Evolutionary conservation across 1,140 invertebrate species (phyloP).

Genomic region (Ridgeia piscesae): DNA sequence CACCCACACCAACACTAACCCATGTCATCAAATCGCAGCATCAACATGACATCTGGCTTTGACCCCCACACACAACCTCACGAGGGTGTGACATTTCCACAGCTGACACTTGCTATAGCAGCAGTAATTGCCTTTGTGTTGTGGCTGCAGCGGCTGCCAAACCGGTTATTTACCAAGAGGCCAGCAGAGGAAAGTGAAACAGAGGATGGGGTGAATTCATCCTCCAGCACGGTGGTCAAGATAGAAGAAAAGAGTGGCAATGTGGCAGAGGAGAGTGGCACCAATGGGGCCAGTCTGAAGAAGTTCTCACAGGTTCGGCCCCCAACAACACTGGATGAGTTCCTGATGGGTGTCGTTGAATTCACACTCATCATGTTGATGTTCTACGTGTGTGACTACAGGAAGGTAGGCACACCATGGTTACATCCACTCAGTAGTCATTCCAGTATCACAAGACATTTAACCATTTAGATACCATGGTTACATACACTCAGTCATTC

Average conservation of each 20-base stretch:
- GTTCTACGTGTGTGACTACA: constrained; percentile 41
- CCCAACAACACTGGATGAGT: constrained; percentile 31
- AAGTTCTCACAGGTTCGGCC: constrained; percentile 16
- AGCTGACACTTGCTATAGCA: constrained; percentile 24
- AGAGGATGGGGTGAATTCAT: not conserved
- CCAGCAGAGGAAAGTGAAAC: not conserved
- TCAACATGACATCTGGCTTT: not conserved
- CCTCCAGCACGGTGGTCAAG: not conserved
- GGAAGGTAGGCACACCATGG: constrained; percentile 34
- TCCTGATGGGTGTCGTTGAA: constrained; percentile 29
- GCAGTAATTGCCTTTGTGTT: constrained; percentile 23
- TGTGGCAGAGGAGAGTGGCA: not conserved
- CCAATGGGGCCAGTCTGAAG: not conserved
- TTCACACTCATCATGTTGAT: constrained; percentile 38
- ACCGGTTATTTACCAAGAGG: not conserved
- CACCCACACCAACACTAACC: not conserved
- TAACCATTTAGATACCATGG: not conserved
- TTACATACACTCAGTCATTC: not conserved
- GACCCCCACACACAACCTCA: constrained; percentile 36
- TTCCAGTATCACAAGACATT: not conserved
- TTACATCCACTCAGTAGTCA: not conserved
- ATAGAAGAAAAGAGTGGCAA: not conserved
- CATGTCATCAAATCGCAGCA: not conserved
- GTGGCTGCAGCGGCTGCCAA: not conserved
- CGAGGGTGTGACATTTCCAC: constrained; percentile 34